Percentiles rank a stretch among this genome's conserved stretches.
phyloP scores from a whole-genome alignment of 2,888 invertebrate species.

The Dorcus parallelipipedus region DNA sequence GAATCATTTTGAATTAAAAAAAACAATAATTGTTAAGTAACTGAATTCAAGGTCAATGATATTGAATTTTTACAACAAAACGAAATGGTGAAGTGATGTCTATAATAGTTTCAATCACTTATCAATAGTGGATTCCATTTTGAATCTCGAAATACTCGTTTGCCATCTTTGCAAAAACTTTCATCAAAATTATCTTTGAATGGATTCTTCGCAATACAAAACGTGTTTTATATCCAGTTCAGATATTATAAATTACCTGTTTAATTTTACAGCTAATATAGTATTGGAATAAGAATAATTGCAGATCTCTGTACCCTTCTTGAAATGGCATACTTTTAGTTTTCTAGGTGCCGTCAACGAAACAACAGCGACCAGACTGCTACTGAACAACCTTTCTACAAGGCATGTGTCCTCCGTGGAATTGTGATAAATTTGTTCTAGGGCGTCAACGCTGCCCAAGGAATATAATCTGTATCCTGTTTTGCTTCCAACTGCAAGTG shows the following conservation, averaged over 20 bases:
- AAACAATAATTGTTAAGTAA: too few relatives aligned
- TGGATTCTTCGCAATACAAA: neutral
- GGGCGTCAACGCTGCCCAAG: constrained; percentile 70
- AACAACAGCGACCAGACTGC: constrained; percentile 94
- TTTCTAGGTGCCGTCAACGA: constrained; percentile 85
- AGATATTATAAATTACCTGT: constrained; percentile 60
- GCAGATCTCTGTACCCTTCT: constrained; percentile 96
- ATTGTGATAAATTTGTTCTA: constrained; percentile 88
- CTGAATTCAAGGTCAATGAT: too few relatives aligned
- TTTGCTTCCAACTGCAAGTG: constrained; percentile 89
- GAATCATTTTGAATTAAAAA: too few relatives aligned
- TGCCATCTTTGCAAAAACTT: too few relatives aligned
- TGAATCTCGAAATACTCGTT: too few relatives aligned
- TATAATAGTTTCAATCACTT: too few relatives aligned
- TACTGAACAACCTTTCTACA: constrained; percentile 94
- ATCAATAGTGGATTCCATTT: too few relatives aligned
- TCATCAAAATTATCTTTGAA: too few relatives aligned
- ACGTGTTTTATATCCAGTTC: too few relatives aligned
- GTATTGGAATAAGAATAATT: constrained; percentile 94
- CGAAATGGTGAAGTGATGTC: too few relatives aligned
- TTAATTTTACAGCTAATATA: constrained; percentile 91
- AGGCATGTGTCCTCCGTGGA: constrained; percentile 82
- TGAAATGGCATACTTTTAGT: constrained; percentile 95
- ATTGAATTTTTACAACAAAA: too few relatives aligned
- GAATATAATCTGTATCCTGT: constrained; percentile 88